Conservation (phyloP, 2,888 invertebrate genomes). For the Rhagophthalmus giganteus region DNA sequence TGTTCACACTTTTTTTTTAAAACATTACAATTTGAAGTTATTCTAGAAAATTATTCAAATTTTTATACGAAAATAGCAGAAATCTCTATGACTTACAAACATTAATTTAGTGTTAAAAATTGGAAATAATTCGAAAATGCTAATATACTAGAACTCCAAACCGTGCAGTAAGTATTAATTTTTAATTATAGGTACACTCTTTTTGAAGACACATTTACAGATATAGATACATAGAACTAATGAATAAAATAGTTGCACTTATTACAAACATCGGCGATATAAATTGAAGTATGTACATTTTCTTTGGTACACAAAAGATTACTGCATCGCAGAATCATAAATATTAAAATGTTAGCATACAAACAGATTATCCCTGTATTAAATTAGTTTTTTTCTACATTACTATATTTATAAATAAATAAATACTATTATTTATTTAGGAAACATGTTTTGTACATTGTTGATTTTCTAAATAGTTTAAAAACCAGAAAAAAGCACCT, state of each 20-base stretch:
- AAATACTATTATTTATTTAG: conserved; percentile 45
- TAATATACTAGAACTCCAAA: conserved; percentile 16
- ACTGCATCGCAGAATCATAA: conserved; percentile 47
- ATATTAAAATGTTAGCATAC: conserved; percentile 43
- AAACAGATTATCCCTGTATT: conserved; percentile 35
- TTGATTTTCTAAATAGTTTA: conserved; percentile 19
- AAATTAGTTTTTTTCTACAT: conserved; percentile 24
- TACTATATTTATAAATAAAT: conserved; percentile 37
- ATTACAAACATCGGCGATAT: conserved; percentile 32
- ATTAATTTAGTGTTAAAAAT: conserved; percentile 23
- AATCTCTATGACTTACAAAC: conserved; percentile 23
- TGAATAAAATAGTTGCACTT: conserved; percentile 28
- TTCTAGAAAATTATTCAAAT: conserved; percentile 33
- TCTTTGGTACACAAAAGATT: conserved; percentile 51
- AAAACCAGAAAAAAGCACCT: conserved; percentile 18
- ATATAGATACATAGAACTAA: conserved; percentile 25
- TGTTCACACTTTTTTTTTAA: conserved; percentile 31
- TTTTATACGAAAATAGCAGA: conserved; percentile 29
- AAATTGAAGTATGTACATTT: conserved; percentile 42
- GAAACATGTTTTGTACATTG: conserved; percentile 47
- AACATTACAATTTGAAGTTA: conserved; percentile 25
- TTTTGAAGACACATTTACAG: conserved; percentile 28
- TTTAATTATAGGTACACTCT: conserved; percentile 22
- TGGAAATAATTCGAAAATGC: conserved; percentile 19
- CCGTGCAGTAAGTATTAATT: conserved; percentile 19